phyloP scores from a whole-genome alignment of 53 echinoderm and acorn worm species.

The Holothuria scabra region DNA sequence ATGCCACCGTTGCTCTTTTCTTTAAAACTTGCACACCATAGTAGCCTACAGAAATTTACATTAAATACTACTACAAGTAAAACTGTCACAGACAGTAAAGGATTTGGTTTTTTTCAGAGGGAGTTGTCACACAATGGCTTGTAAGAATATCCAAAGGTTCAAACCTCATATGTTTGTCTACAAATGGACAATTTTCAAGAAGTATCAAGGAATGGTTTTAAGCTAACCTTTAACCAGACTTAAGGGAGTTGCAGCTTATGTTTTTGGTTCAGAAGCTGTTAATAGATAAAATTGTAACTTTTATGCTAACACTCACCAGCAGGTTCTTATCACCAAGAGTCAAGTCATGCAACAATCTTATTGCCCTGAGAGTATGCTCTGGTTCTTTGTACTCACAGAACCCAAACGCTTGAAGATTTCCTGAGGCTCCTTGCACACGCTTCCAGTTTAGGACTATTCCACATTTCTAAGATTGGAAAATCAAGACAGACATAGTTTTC shows the following conservation, averaged over 20 bases:
- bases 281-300: constrained; percentile 6
- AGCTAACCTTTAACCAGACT: no score
- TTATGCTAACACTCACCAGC: constrained; percentile 62
- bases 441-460: constrained; percentile 91
- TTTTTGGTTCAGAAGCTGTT: neutral
- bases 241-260: neutral
- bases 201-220: no score
- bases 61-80: no score
- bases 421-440: constrained; percentile 95
- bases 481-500: neutral
- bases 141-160: no score
- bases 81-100: no score
- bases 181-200: no score
- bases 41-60: no score
- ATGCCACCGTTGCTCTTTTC: no score
- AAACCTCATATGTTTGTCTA: no score
- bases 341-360: constrained; percentile 90
- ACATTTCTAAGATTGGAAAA: constrained; percentile 66
- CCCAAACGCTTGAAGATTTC: constrained; percentile 97
- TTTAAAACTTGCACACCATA: no score
- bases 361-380: constrained; percentile 84
- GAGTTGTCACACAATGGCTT: no score
- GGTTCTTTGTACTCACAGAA: constrained; percentile 97
- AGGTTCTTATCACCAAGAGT: constrained; percentile 92
- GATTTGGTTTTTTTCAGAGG: no score